Evolutionary conservation across 2,113 vertebrate genomes (phyloP).

Genomic region (Tachuris rubrigastra): DNA sequence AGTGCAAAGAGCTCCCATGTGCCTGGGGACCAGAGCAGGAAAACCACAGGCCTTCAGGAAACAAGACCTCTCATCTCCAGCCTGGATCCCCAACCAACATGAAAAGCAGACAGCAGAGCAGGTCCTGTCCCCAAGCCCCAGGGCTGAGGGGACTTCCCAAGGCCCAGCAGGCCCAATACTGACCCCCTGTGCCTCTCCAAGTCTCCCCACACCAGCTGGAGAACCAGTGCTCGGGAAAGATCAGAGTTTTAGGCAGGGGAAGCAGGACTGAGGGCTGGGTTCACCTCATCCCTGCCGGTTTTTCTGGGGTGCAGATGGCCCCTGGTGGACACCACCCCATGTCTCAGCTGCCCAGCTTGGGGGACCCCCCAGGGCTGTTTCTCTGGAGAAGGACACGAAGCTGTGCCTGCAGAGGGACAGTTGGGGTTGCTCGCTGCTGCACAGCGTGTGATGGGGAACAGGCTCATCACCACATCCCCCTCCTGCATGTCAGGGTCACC

Average conservation of each 20-base stretch:
- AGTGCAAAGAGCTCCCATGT: neutral
- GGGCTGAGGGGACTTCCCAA: neutral
- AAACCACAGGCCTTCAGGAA: neutral
- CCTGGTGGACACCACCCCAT: neutral
- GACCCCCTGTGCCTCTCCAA: constrained; percentile 15
- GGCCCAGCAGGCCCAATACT: neutral
- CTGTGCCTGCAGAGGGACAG: neutral
- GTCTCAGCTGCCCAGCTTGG: neutral
- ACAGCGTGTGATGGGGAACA: neutral
- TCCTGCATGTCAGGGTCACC: neutral
- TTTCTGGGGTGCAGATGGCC: constrained; percentile 4
- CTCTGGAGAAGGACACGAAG: neutral
- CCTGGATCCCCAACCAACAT: neutral
- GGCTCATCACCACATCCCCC: neutral
- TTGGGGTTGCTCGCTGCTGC: neutral
- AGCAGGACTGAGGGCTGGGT: neutral
- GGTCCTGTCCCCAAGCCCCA: neutral
- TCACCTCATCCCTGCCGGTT: neutral
- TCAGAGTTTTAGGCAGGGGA: constrained; percentile 12
- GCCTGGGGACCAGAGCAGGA: neutral
- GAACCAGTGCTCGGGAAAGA: constrained; percentile 24
- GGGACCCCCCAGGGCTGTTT: neutral
- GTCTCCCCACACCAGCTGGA: constrained; percentile 38
- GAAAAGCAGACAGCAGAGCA: neutral
- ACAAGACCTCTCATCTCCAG: neutral